Conservation (phyloP, 1,140 invertebrate species). For the Ectropis grisescens region DNA sequence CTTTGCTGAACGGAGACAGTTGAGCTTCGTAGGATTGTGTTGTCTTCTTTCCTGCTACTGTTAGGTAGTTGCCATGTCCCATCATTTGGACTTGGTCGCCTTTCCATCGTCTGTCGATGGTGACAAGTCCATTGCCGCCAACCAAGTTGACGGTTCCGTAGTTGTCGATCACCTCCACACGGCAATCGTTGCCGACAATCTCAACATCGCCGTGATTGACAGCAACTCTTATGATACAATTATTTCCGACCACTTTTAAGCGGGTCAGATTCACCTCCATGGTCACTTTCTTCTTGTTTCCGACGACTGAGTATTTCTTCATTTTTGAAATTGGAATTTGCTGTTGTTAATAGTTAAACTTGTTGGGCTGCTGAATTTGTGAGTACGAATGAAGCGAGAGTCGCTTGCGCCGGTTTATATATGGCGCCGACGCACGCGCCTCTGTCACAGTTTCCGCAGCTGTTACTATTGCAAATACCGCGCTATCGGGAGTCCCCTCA, state of each 20-base stretch:
- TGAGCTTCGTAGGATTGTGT: slow-evolving; percentile 38
- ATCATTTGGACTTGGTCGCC: slow-evolving; percentile 44
- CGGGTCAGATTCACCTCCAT: slow-evolving; percentile 43
- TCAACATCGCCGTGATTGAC: slow-evolving; percentile 52
- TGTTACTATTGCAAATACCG: too few relatives aligned
- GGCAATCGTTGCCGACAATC: slow-evolving; percentile 54
- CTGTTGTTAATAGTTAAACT: not conserved
- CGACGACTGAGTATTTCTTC: slow-evolving; percentile 55
- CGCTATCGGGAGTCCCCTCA: too few relatives aligned
- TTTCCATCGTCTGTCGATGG: slow-evolving; percentile 31
- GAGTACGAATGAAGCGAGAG: too few relatives aligned
- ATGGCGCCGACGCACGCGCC: too few relatives aligned
- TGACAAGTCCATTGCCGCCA: slow-evolving; percentile 41
- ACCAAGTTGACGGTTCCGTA: slow-evolving; percentile 44
- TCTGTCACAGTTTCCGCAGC: too few relatives aligned
- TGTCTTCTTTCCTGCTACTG: slow-evolving; percentile 45
- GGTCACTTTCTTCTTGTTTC: slow-evolving; percentile 61
- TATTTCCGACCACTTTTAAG: slow-evolving; percentile 51
- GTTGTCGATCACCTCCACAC: slow-evolving; percentile 44
- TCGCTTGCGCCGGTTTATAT: too few relatives aligned
- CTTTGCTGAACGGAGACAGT: slow-evolving; percentile 55
- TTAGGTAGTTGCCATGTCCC: slow-evolving; percentile 36
- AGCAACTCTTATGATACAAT: slow-evolving; percentile 42
- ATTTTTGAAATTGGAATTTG: slow-evolving; percentile 25
- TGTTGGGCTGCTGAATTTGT: too few relatives aligned